Evolutionary conservation across 2,113 vertebrate genomes (phyloP).

Genomic region (Synchiropus splendidus): DNA sequence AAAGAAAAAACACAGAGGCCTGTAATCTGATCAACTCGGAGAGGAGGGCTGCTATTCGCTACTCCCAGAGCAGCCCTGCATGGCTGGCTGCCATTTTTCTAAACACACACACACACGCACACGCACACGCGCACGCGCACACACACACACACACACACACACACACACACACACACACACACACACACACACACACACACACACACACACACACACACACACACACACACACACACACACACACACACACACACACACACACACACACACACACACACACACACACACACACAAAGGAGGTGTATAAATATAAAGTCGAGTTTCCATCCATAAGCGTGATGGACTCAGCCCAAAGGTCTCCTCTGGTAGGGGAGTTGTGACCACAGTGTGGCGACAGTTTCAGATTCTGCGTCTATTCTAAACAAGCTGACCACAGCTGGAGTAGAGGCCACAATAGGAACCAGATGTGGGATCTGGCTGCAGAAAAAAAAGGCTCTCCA

Average conservation of each 20-base stretch:
- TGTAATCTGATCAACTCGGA: conserved; percentile 11
- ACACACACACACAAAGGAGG: conserved; percentile 8
- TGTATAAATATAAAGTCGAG: conserved; percentile 48
- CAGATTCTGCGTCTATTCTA: conserved; percentile 68
- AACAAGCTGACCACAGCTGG: conserved; percentile 70
- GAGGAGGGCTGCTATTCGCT: conserved; percentile 16
- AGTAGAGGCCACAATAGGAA: conserved; percentile 69
- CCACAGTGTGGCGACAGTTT: conserved; percentile 66
- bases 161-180: conserved; percentile 13
- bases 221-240: conserved; percentile 13
- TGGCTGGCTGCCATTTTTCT: conserved; percentile 23
- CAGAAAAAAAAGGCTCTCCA: conserved; percentile 45
- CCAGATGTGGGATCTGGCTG: conserved; percentile 67
- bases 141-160: conserved; percentile 13
- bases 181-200: conserved; percentile 13
- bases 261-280: conserved; percentile 17
- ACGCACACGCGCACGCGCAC: conserved; percentile 4
- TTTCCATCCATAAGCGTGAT: conserved; percentile 54
- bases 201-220: conserved; percentile 13
- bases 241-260: conserved; percentile 6
- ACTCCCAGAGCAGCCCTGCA: conserved; percentile 15
- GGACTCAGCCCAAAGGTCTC: conserved; percentile 57
- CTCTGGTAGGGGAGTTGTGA: conserved; percentile 56
- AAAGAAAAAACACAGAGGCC: neutral
- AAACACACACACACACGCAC: too few relatives aligned